Evolutionary conservation across 1,140 invertebrate species (phyloP).

Genomic region (Lepidurus packardi): DNA sequence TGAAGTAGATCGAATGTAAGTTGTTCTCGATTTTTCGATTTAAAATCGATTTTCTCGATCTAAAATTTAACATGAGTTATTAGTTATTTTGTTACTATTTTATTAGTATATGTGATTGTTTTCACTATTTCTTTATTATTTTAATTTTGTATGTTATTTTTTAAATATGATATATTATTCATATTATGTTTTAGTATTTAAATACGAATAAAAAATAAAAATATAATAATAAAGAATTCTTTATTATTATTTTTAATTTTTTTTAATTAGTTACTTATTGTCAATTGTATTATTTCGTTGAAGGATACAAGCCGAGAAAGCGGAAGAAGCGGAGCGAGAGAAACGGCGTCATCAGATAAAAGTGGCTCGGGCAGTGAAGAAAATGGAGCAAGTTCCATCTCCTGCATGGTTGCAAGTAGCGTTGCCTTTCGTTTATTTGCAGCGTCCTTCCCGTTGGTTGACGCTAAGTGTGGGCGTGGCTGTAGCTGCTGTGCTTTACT

Average conservation of each 20-base stretch:
- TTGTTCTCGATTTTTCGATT: no score
- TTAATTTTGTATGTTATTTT: neutral
- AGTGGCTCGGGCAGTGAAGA: neutral
- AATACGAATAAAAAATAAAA: no score
- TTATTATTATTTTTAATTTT: neutral
- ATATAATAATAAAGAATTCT: no score
- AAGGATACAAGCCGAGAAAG: neutral
- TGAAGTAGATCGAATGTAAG: no score
- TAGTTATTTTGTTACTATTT: neutral
- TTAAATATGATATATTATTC: no score
- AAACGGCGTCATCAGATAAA: neutral
- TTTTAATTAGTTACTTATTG: neutral
- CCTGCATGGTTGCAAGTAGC: neutral
- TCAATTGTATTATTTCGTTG: conserved; percentile 6
- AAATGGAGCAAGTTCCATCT: neutral
- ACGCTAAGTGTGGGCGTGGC: conserved; percentile 27
- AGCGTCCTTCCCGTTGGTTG: neutral
- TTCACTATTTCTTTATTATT: neutral
- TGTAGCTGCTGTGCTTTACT: conserved; percentile 24
- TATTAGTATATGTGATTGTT: no score
- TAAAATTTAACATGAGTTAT: neutral
- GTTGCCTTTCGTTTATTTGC: neutral
- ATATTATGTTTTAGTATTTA: no score
- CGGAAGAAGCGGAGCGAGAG: neutral
- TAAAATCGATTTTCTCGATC: no score